Evolutionary conservation across 1,140 invertebrate species (phyloP), one percentile per base, ranked within the genome.

Genomic region (Drosophila pruinosa): DNA sequence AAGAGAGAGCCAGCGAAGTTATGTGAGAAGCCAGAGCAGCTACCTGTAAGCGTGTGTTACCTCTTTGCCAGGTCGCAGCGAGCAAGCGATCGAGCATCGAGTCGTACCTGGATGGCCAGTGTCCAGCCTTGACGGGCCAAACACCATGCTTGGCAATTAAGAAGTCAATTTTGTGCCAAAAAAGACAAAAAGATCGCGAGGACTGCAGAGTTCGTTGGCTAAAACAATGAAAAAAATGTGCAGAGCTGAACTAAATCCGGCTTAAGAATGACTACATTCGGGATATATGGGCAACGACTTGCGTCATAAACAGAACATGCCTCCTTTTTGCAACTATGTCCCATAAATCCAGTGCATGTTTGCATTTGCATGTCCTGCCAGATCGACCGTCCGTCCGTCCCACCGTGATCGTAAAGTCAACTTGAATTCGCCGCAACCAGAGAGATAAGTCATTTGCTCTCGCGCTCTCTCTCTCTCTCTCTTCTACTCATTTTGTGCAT

Each of bases 151-250:
- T 28, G 68, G 83, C 78, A 89, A 88, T 88, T 88, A 88, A 88
- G 83, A 88, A 88, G 82, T 88, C 82, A 88, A 89, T 89, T 82
- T 88, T 76, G 63, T 34, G 74, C 64, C 39, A 69, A 63, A 54
- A 81, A 77, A 72, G 59, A 78, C 69, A 75, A 78, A 75, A 74
- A 77, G 53, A 86, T 48, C 43, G 43, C 19, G 41, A 6, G 15
- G 41, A n/a, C 24, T 3, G 7, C 39, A 61, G 54, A 61, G 26
- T 36, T 38, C 47, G 45, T 28, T 26, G 53, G 19, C 47, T 36
- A 83, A 75, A 69, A 75, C 82, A 88, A 86, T 78, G 75, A 74
- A 88, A 89, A 88, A 89, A 88, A 88, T 82, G 64, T 78, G 61
- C 74, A 72, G 68, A 71, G 65, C 57, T 89, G 75, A 82, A 88